phyloP scores from a whole-genome alignment of 2,113 vertebrate species.

The Myotis lucifugus region DNA sequence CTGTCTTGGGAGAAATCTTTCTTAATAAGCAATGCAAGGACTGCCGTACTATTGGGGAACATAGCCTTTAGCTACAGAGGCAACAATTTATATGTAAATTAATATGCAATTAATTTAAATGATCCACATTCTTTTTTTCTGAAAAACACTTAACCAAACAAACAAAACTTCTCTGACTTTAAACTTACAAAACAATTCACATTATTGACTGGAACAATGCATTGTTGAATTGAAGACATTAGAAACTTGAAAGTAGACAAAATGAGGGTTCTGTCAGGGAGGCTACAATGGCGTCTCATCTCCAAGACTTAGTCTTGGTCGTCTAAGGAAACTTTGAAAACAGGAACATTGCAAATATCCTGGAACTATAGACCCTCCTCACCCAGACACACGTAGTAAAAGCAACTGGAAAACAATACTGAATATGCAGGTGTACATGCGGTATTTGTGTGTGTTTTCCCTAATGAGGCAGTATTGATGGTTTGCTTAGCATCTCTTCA shows the following conservation, averaged over 20 bases:
- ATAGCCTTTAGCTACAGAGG: background rate
- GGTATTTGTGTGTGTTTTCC: background rate
- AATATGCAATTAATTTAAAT: background rate
- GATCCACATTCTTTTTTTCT: background rate
- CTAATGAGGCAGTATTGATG: background rate
- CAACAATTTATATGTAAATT: background rate
- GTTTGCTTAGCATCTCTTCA: background rate
- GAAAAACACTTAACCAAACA: background rate
- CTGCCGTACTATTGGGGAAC: background rate
- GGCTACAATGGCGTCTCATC: background rate
- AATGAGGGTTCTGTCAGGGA: background rate
- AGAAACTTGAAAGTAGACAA: background rate
- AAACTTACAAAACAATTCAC: background rate
- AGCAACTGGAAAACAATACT: background rate
- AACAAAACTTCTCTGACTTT: background rate
- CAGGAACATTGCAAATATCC: background rate
- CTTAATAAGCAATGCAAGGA: background rate
- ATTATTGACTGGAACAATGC: background rate
- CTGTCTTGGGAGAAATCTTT: background rate
- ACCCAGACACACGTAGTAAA: background rate
- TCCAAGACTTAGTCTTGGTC: background rate
- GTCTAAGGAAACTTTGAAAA: background rate
- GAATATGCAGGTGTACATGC: rapidly evolving
- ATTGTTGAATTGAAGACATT: background rate
- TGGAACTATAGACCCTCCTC: background rate